Percentiles rank a stretch among this genome's conserved stretches.
Conservation (phyloP, 1,140 invertebrate species). For the Rhizoglyphus robini region DNA sequence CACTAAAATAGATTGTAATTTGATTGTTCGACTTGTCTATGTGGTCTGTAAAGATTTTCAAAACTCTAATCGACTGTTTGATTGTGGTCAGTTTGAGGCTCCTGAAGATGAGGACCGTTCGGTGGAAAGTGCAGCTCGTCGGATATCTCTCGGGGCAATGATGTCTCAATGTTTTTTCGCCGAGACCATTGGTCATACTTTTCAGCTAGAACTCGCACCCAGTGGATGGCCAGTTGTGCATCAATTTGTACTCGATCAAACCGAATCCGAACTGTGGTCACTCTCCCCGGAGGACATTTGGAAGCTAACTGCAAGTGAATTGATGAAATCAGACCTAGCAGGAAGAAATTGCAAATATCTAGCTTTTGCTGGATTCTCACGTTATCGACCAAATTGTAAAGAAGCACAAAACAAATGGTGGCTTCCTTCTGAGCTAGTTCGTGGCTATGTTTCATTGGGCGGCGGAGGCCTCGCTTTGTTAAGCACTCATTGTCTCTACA, state of each 20-base stretch:
- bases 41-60: neutral
- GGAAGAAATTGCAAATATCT: slow-evolving; percentile 63
- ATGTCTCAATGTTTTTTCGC: slow-evolving; percentile 71
- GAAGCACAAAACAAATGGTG: slow-evolving; percentile 44
- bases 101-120: slow-evolving; percentile 47
- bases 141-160: slow-evolving; percentile 60
- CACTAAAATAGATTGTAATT: neutral
- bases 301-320: slow-evolving; percentile 59
- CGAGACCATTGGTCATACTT: slow-evolving; percentile 74
- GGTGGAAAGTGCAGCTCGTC: slow-evolving; percentile 53
- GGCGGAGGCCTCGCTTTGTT: slow-evolving; percentile 78
- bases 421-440: slow-evolving; percentile 54
- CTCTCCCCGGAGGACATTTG: slow-evolving; percentile 67
- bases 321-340: slow-evolving; percentile 47
- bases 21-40: neutral
- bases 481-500: slow-evolving; percentile 74
- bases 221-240: slow-evolving; percentile 40
- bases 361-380: slow-evolving; percentile 72
- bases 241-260: slow-evolving; percentile 52
- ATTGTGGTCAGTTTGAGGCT: slow-evolving; percentile 37
- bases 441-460: slow-evolving; percentile 72
- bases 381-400: slow-evolving; percentile 44
- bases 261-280: slow-evolving; percentile 50
- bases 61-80: neutral
- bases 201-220: slow-evolving; percentile 45